Evolutionary conservation across 2,113 vertebrate genomes (phyloP).

Genomic region (Puffinus mauretanicus): DNA sequence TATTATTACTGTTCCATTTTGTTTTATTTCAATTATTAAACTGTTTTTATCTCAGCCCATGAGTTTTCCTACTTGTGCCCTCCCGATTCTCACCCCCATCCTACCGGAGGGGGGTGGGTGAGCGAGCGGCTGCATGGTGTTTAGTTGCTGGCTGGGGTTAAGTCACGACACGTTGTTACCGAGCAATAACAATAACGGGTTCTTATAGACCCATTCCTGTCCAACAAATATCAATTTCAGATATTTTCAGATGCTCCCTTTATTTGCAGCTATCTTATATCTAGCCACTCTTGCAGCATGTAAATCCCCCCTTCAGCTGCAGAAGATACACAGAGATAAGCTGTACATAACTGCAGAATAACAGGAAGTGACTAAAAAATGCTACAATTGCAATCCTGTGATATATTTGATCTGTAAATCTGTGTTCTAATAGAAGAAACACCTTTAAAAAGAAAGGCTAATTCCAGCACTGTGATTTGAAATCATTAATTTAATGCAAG

Average conservation of each 20-base stretch:
- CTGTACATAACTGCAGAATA: not conserved
- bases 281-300: not conserved
- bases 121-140: too few species aligned
- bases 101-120: too few species aligned
- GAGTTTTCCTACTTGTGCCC: too few species aligned
- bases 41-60: too few species aligned
- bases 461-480: not conserved
- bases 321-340: not conserved
- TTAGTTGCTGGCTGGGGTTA: too few species aligned
- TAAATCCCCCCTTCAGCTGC: not conserved
- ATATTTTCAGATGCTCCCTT: not conserved
- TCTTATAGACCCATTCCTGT: not conserved
- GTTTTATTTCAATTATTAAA: too few species aligned
- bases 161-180: not conserved
- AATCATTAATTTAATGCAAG: not conserved
- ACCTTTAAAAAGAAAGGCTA: not conserved
- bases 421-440: not conserved
- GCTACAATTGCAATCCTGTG: not conserved
- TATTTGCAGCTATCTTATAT: slow-evolving; percentile 1
- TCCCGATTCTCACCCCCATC: too few species aligned
- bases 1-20: too few species aligned
- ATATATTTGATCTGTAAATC: not conserved
- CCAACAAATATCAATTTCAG: not conserved
- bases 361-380: slow-evolving; percentile 20
- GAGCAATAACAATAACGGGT: not conserved